Base-by-base conservation (phyloP, 2,113 vertebrate genomes). In the Tylochromis polylepis region DNA sequence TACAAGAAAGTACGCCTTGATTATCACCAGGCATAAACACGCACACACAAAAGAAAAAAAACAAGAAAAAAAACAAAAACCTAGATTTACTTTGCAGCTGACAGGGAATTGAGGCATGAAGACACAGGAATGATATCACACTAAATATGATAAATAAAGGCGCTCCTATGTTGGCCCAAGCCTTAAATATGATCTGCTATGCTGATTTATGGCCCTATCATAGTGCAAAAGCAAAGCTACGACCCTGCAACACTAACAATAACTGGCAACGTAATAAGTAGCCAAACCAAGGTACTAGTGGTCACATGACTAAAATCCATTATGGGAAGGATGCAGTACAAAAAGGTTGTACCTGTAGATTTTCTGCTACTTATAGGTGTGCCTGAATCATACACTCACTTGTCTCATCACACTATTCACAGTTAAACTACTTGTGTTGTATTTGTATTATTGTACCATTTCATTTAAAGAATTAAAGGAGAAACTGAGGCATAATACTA, bases 121-220 rank as follows among this genome's bases (percentile, higher is more conserved):
- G 79, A 89, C 86, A 88, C 79, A 77, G 90, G 51, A 91, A 92
- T 88, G 57, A 93, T 85, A 67, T 93, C 83, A 85, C 60, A 90
- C 86, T 89, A 90, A 93, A 88, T 83, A 85, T 92, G 92, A 94
- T 91, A 90, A 93, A 94, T 91, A 87, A 86, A 81, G 41, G 34
- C 10, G 57, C 88, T 87, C 70, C 87, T 77, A 89, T 87, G 62
- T 82, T 79, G 60, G 79, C 85, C 82, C 29, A 9, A 22, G 41
- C 70, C 60, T 89, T 86, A 82, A 87, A 90, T 85, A 36, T 49
- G 67, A 92, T 87, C 83, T 46, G 36, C 82, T 83, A 87, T 65
- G 87, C 60, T 88, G 91, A 94, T 94, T 91, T 89, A 93, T 85
- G 57, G 58, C 51, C 53, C 11, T 15, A 46, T 79, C 82, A 57